These are phyloP conservation scores for Halyomorpha halys DNA, from an alignment of 1,140 invertebrate genomes.

Conservation along the genomic window DNA sequence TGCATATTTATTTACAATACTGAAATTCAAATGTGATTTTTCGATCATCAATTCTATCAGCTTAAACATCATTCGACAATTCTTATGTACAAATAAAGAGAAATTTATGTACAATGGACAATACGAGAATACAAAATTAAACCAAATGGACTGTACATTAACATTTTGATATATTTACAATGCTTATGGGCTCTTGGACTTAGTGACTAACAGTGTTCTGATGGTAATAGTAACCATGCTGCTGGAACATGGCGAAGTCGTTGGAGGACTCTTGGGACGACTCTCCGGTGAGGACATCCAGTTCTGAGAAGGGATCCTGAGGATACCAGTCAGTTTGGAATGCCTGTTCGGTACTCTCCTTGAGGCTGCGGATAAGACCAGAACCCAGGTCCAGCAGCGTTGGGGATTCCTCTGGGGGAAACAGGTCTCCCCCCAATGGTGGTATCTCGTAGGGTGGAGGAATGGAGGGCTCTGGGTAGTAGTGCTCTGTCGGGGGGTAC, in stretches of 20 bases:
- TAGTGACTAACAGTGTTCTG: background rate
- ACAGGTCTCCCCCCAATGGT: conserved; percentile 51
- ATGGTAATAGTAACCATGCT: conserved; percentile 35
- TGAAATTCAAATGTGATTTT: too few species aligned
- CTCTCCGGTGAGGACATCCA: conserved; percentile 19
- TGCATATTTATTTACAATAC: too few species aligned
- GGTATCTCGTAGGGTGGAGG: conserved; percentile 40
- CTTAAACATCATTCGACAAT: too few species aligned
- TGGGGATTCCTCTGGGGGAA: conserved; percentile 59
- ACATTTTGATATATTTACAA: conserved; percentile 1
- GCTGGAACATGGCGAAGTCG: conserved; percentile 43
- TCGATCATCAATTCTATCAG: too few species aligned
- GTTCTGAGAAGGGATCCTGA: conserved; percentile 18
- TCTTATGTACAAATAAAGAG: too few species aligned
- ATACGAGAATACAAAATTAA: too few species aligned
- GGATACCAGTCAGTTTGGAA: conserved; percentile 10
- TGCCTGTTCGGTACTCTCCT: background rate
- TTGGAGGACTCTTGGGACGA: conserved; percentile 18
- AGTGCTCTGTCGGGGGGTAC: conserved; percentile 19
- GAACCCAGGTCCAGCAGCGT: conserved; percentile 59
- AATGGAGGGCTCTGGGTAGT: conserved; percentile 21
- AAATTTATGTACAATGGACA: too few species aligned
- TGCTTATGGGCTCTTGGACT: background rate
- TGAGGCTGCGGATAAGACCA: conserved; percentile 36
- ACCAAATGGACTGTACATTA: background rate